Conservation (phyloP, 2,888 invertebrate species). For the Mythimna vitellina region DNA sequence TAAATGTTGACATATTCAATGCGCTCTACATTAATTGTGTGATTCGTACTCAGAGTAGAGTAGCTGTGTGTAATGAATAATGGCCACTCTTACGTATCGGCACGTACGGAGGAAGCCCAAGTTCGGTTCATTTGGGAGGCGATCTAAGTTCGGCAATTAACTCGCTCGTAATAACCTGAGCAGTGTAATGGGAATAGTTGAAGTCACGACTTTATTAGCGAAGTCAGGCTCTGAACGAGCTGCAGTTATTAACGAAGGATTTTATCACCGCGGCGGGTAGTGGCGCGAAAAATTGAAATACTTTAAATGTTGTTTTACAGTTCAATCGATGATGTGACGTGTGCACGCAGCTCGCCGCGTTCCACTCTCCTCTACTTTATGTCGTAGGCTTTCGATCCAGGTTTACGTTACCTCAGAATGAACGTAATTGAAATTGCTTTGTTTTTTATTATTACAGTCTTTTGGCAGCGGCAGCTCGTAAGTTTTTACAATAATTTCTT, state of each 20-base stretch:
- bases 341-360: background rate
- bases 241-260: background rate
- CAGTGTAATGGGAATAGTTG: constrained; percentile 42
- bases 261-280: background rate
- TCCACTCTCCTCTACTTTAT: background rate
- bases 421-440: constrained; percentile 14
- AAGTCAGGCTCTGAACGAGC: constrained; percentile 12
- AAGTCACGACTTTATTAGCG: constrained; percentile 34
- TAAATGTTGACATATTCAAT: background rate
- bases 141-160: constrained; percentile 49
- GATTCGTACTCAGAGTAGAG: background rate
- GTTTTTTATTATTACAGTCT: constrained; percentile 16
- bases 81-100: constrained; percentile 35
- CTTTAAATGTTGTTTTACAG: constrained; percentile 19
- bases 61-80: constrained; percentile 14
- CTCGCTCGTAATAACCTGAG: constrained; percentile 47
- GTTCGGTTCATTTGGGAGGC: constrained; percentile 30
- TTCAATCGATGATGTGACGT: constrained; percentile 2
- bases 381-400: background rate
- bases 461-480: constrained; percentile 22
- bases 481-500: constrained; percentile 14
- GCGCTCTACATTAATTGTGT: background rate
- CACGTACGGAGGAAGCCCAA: constrained; percentile 18
- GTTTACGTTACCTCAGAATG: background rate
- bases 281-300: constrained; percentile 19